These are phyloP conservation scores for Hemitrygon akajei DNA, from an alignment of 2,797 vertebrate species.

Conservation along the genomic window DNA sequence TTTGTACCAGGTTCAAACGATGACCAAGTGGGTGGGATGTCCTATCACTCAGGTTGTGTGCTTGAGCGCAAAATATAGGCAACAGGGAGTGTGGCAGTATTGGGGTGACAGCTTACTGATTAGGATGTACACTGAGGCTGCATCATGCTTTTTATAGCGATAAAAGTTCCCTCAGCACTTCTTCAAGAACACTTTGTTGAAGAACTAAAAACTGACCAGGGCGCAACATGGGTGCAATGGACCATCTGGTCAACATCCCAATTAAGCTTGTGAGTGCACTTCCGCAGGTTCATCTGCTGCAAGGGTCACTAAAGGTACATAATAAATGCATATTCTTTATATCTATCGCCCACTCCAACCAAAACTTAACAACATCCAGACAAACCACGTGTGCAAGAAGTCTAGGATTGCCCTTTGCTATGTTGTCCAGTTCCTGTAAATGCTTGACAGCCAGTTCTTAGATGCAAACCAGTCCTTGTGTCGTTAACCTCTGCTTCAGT, in stretches of 20 bases:
- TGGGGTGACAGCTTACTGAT: not conserved
- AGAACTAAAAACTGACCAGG: too few relatives aligned
- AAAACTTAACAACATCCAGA: too few relatives aligned
- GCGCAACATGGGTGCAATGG: too few relatives aligned
- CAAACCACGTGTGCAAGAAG: not conserved
- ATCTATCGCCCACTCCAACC: too few relatives aligned
- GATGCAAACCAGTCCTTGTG: too few relatives aligned
- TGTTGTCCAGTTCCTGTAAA: not conserved
- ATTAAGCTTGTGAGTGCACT: too few relatives aligned
- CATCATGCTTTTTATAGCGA: not conserved
- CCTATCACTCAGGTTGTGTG: not conserved
- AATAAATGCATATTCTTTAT: not conserved
- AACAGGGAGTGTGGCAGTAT: not conserved
- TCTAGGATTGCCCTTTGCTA: too few relatives aligned
- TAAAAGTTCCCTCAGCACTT: not conserved
- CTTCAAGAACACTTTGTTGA: not conserved
- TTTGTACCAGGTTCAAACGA: not conserved
- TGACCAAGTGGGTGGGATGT: not conserved
- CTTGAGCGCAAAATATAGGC: too few relatives aligned
- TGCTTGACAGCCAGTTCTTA: not conserved
- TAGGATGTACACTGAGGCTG: not conserved
- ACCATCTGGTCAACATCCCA: too few relatives aligned
- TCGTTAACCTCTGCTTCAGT: not conserved
- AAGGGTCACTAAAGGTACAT: too few relatives aligned
- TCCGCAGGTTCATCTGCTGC: too few relatives aligned